Base-by-base conservation (phyloP, 2,113 vertebrate species). In the Dipodomys stephensi region DNA sequence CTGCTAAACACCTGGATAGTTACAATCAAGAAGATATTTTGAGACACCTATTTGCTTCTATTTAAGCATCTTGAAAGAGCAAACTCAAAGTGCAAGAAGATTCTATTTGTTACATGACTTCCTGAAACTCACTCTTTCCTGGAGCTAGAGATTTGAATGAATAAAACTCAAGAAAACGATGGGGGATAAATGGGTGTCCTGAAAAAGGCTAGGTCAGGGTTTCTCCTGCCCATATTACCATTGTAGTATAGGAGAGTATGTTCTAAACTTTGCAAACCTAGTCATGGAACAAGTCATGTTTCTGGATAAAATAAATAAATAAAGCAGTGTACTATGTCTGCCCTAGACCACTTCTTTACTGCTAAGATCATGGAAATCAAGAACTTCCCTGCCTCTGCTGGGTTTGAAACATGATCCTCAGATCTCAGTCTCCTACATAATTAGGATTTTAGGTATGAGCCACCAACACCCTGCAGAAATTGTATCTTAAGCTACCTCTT, bases 31-130 rank as follows among this genome's bases (percentile, higher is more conserved):
- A 80, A 46, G 44, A 35, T 15, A 53, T 80, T 92, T 49, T 81
- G 74, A 35, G 39, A 92, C 0, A 89, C 15, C 20, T 68, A 28
- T 57, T 90, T 94, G 39, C 39, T 57, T 93, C 90, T 62, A 81
- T 57, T 77, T 79, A 73, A 16, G 44, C 8, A 76, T 1, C 25
- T 0, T 23, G 22, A 77, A 91, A 79, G 5, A 83, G 4, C 27
- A 83, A 90, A 78, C 4, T 69, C 11, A 28, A 23, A 49, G 25
- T 57, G 2, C 53, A 10, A 65, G 93, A 69, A 28, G 32, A 32
- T 46, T 87, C 16, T 67, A 7, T 7, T 28, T 46, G 2, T n/a
- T n/a, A 20, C 35, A 27, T 25, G 27, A 68, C 35, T 49, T 11
- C 32, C 46, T 65, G 76, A 62, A 39, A 67, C 7, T 10, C 25